These are phyloP conservation scores for Tyrophagus putrescentiae DNA, from an alignment of 1,140 invertebrate species.

Conservation along the genomic window DNA sequence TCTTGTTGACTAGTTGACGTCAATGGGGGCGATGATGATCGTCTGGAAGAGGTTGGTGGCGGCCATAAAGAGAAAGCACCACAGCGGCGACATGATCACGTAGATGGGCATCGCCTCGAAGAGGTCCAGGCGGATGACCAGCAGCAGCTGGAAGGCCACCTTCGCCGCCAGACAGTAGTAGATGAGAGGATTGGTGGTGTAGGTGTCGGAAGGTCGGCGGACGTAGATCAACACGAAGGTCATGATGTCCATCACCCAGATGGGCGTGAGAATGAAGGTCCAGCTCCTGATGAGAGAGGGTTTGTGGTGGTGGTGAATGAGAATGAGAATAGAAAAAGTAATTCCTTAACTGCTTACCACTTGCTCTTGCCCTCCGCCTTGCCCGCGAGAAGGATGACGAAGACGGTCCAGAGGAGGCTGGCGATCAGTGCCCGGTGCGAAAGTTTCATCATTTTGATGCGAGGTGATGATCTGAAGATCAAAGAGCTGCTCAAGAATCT, in stretches of 20 bases:
- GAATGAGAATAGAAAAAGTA: not conserved
- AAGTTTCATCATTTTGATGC: constrained; percentile 5
- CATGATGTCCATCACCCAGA: not conserved
- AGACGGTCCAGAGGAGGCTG: not conserved
- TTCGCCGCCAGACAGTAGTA: not conserved
- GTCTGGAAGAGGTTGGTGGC: not conserved
- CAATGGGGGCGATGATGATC: not conserved
- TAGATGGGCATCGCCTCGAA: not conserved
- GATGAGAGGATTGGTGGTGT: not conserved
- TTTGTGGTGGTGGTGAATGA: no score
- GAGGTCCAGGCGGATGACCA: not conserved
- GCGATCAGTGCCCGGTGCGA: constrained; percentile 8
- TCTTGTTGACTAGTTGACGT: not conserved
- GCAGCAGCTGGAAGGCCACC: not conserved
- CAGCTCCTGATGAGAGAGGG: not conserved
- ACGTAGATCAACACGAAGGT: not conserved
- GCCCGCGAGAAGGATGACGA: not conserved
- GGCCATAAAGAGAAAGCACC: not conserved
- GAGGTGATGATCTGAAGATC: no score
- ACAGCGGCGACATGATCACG: not conserved
- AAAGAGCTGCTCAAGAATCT: no score
- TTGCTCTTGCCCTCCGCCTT: not conserved
- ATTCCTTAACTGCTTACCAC: not conserved
- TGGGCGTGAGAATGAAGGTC: not conserved
- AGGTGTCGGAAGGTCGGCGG: not conserved